Base-by-base conservation (phyloP, 2,797 vertebrate species). In the Pipistrellus nathusii region DNA sequence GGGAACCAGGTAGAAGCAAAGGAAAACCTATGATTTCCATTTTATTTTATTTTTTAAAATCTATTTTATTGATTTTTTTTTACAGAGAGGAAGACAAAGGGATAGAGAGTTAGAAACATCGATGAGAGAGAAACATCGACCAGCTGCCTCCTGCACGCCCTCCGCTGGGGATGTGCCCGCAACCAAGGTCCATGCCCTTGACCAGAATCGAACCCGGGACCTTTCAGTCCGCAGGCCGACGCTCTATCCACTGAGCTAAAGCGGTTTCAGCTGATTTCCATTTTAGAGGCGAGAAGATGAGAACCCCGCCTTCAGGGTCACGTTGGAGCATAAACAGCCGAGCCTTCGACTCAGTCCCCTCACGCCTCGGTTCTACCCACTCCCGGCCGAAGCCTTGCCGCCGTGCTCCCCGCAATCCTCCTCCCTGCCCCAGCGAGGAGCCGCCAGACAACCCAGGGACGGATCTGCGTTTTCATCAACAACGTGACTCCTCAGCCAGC, bases 381-480 rank as follows among this genome's bases (percentile, higher is more conserved):
- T 88, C 86, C 32, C 21, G 46, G 69, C 6, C 23, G 48, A 77
- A 53, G 32, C 62, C 77, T 57, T n/a, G 2, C 1, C 14, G 46
- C 30, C 3, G 10, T 21, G 17, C 8, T 17, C 30, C 76, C 57
- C 32, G 64, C 44, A 38, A 13, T 1, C 71, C 38, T 30, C n/a
- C 59, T 66, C 88, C 68, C 35, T 5, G 32, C 27, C 35, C 85
- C 18, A 10, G 20, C 14, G 9, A 93, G 57, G 23, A 75, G 20
- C 51, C 51, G 20, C 38, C 15, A 77, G 62, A 64, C 84, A 41
- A 27, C 6, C 15, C 82, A 20, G 3, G 72, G 78, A 85, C 55
- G 35, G 90, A 88, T 23, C 14, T 46, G 84, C n/a, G 57, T 94
- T 92, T 84, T 14, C 89, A 73, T 62, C 93, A 72, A 53, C 91